A percentile compares a stretch with the other conserved stretches of the same genome.
Conservation (phyloP, 1,140 invertebrate genomes). For the Dendroctonus valens region DNA sequence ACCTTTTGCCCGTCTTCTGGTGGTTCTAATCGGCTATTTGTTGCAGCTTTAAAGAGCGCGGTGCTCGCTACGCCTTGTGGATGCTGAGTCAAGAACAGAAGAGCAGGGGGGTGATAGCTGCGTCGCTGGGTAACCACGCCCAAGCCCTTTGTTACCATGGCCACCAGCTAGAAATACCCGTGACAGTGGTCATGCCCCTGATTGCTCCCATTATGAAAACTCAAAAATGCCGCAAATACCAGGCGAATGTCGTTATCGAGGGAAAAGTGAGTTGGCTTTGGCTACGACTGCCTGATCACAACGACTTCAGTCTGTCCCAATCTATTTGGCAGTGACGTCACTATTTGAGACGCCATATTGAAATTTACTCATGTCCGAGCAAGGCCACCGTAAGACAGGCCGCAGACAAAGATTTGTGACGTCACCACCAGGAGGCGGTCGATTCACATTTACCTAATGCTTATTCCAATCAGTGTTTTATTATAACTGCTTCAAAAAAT, state of each 20-base stretch:
- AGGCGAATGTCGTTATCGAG: slow-evolving; percentile 80
- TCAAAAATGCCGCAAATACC: slow-evolving; percentile 77
- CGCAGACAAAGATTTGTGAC: too few relatives aligned
- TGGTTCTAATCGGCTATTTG: background rate
- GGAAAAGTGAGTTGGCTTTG: slow-evolving; percentile 62
- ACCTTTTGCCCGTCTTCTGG: too few relatives aligned
- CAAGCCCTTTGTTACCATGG: slow-evolving; percentile 87
- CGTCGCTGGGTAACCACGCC: slow-evolving; percentile 91
- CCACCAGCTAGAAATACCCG: slow-evolving; percentile 72
- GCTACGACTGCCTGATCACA: too few relatives aligned
- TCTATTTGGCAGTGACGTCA: too few relatives aligned
- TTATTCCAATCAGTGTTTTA: too few relatives aligned
- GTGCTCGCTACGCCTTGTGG: slow-evolving; percentile 81
- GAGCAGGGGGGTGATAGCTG: slow-evolving; percentile 80
- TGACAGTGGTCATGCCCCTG: slow-evolving; percentile 92
- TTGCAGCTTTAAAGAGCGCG: slow-evolving; percentile 86
- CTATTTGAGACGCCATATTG: too few relatives aligned
- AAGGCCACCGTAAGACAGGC: too few relatives aligned
- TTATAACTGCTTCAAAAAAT: too few relatives aligned
- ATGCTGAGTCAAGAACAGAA: slow-evolving; percentile 72
- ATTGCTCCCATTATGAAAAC: slow-evolving; percentile 94
- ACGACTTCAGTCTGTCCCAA: too few relatives aligned
- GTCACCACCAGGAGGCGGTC: too few relatives aligned
- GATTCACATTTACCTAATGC: too few relatives aligned
- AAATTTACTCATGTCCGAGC: too few relatives aligned